These are phyloP conservation scores for Myripristis jacobus DNA, from an alignment of 2,797 vertebrate species.

Conservation along the genomic window DNA sequence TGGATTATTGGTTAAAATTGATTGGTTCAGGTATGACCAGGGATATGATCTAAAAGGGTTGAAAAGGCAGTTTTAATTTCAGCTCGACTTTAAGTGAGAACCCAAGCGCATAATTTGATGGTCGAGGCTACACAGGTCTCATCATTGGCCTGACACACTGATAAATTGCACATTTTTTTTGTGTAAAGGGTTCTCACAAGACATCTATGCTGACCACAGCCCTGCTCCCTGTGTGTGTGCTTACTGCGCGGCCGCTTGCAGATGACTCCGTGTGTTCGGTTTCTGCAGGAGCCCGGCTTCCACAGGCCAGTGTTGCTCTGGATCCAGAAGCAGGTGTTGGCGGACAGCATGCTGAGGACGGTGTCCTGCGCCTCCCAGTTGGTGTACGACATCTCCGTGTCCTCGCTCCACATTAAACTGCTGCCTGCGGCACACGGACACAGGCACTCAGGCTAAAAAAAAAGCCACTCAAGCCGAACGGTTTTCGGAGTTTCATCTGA, in stretches of 20 bases:
- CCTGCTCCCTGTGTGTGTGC: constrained; percentile 5
- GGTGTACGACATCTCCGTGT: constrained; percentile 88
- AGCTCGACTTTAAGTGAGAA: too few relatives aligned
- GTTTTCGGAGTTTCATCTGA: constrained; percentile 8
- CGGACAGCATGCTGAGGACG: constrained; percentile 91
- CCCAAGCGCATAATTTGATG: too few relatives aligned
- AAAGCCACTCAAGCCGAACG: background rate
- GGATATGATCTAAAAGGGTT: too few relatives aligned
- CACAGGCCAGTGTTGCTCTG: constrained; percentile 93
- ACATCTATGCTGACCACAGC: too few relatives aligned
- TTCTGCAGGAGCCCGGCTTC: constrained; percentile 92
- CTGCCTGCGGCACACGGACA: constrained; percentile 80
- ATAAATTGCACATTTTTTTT: too few relatives aligned
- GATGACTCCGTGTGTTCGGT: constrained; percentile 93
- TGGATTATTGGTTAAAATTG: too few relatives aligned
- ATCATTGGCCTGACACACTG: too few relatives aligned
- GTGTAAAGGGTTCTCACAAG: too few relatives aligned
- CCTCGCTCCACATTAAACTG: constrained; percentile 91
- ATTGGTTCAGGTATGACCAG: too few relatives aligned
- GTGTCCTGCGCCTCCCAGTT: constrained; percentile 93
- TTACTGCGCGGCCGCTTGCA: constrained; percentile 93
- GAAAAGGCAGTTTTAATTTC: too few relatives aligned
- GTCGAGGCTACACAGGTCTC: too few relatives aligned
- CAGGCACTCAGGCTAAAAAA: background rate
- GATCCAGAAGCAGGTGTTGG: constrained; percentile 98